These are phyloP conservation scores for Ceyx cyanopectus DNA, from an alignment of 2,113 vertebrate genomes.

Conservation along the genomic window DNA sequence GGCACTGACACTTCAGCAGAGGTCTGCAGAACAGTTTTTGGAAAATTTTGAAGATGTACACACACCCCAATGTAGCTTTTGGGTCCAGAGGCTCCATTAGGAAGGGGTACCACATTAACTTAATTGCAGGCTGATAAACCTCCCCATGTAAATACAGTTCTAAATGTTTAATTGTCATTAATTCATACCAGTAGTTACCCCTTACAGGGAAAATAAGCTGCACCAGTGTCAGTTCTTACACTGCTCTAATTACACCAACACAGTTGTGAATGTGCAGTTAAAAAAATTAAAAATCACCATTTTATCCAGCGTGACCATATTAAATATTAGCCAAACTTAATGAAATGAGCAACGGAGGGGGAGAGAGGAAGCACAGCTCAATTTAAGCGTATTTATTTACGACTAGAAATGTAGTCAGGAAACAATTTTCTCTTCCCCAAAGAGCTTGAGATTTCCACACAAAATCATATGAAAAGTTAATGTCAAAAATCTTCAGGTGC, in stretches of 20 bases:
- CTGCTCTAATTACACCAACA: neutral
- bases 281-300: neutral
- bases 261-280: neutral
- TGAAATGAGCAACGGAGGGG: neutral
- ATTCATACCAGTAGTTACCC: neutral
- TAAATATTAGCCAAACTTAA: constrained; percentile 22
- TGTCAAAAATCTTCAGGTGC: constrained; percentile 9
- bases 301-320: neutral
- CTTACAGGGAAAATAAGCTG: neutral
- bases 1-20: neutral
- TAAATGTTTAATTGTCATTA: neutral
- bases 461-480: constrained; percentile 11
- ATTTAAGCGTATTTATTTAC: constrained; percentile 33
- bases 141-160: neutral
- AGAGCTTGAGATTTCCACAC: constrained; percentile 17
- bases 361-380: constrained; percentile 39
- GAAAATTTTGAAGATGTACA: neutral
- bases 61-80: neutral
- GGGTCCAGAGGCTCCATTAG: neutral
- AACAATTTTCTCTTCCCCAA: constrained; percentile 29
- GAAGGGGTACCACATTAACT: neutral
- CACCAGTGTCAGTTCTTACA: neutral
- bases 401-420: constrained; percentile 7
- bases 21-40: neutral
- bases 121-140: neutral